Base-by-base conservation (phyloP, 2,888 invertebrate genomes). In the Scaptomyza flava region DNA sequence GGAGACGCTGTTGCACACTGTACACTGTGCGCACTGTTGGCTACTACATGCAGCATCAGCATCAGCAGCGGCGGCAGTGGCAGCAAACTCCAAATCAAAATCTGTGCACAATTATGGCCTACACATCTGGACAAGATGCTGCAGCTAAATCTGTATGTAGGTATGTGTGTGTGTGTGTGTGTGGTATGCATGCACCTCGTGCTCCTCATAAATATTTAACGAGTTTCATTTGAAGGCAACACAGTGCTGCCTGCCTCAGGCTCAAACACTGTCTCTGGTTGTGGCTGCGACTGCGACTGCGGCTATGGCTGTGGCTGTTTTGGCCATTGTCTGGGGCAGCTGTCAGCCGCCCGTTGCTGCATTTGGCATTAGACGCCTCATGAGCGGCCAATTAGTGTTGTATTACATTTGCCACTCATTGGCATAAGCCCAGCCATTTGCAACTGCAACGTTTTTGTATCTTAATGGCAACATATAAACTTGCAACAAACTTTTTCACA, bases 31-130 rank as follows among this genome's bases (percentile, higher is more conserved):
- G 50, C 36, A 41, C 68, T 58, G 46, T 31, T 23, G 34, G 56
- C 60, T 61, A 54, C 59, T 57, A 53, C 45, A 52, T 54, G 47
- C 56, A 33, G 54, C 62, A n/a, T 6, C 48, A 20, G 58, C 70
- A 58, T 54, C 36, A 53, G 58, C 83, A 5, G 57, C 70, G 58
- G 58, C 83, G 7, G 57, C 70, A 60, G 58, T 56, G 42, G 53
- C 34, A 63, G 59, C 77, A 66, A 38, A 81, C 86, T 72, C 68
- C 84, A 88, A 82, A 88, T 88, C 87, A 83, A 83, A 86, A 86
- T 83, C 87, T 88, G 84, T 88, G 89, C 89, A 88, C 82, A 83
- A 88, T 83, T 83, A 88, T 88, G 87, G 89, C 70, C 85, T 88
- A 88, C 89, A 88, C 82, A 83, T 88, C 82, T 83, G 89, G 89